Evolutionary conservation across 2,797 vertebrate species (phyloP).

Genomic region (Mus spretus): DNA sequence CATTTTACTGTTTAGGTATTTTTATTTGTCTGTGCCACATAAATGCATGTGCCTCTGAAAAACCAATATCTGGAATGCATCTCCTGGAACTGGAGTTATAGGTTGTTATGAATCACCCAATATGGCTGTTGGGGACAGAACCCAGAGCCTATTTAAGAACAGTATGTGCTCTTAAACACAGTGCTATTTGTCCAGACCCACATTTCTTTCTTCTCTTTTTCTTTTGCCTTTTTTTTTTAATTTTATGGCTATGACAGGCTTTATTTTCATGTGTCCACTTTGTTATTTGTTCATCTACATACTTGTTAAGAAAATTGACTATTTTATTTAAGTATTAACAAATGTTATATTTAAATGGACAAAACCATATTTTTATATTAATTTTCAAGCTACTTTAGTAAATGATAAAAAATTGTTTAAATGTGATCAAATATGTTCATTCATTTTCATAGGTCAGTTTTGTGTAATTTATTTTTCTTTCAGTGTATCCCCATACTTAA

Average conservation of each 20-base stretch:
- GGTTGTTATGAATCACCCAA: neutral
- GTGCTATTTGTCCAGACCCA: neutral
- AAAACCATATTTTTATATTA: neutral
- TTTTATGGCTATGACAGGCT: neutral
- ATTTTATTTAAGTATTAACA: neutral
- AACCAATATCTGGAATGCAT: neutral
- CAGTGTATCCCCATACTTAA: neutral
- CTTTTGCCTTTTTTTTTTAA: neutral
- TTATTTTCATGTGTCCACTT: neutral
- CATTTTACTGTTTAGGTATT: neutral
- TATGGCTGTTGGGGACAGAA: neutral
- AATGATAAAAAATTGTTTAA: conserved; percentile 13
- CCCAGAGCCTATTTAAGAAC: neutral
- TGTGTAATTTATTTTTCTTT: neutral
- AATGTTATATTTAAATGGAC: neutral
- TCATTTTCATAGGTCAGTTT: neutral
- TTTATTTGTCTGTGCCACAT: neutral
- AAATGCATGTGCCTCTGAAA: neutral
- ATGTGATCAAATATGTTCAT: neutral
- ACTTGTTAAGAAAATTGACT: neutral
- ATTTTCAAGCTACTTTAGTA: neutral
- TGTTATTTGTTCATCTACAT: neutral
- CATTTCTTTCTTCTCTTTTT: neutral
- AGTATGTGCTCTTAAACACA: neutral
- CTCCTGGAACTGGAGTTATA: neutral